phyloP scores from a whole-genome alignment of 2,888 invertebrate species.

The Lasioglossum marginatum region DNA sequence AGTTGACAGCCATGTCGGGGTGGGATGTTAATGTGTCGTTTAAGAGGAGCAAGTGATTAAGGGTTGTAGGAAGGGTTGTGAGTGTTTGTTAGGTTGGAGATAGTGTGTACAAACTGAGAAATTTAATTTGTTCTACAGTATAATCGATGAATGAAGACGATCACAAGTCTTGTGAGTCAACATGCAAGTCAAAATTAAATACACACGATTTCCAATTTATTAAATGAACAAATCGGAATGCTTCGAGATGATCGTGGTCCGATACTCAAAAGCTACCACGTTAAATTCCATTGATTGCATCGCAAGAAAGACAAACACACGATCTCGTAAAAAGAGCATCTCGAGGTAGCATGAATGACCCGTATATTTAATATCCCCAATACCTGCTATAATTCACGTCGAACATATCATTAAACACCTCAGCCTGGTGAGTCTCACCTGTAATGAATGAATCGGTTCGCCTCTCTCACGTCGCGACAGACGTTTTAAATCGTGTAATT shows the following conservation, averaged over 20 bases:
- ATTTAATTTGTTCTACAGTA: background rate
- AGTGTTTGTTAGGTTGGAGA: background rate
- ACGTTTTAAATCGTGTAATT: background rate
- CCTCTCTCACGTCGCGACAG: background rate
- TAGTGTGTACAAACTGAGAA: background rate
- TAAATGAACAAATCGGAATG: background rate
- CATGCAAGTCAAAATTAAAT: background rate
- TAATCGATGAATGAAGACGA: background rate
- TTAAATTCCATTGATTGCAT: background rate
- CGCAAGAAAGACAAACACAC: background rate
- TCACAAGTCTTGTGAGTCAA: background rate
- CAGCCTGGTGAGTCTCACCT: background rate
- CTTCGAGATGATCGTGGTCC: background rate
- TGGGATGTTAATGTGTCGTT: background rate
- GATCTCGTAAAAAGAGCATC: background rate
- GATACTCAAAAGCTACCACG: background rate
- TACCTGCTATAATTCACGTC: background rate
- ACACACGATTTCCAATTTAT: background rate
- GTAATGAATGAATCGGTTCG: background rate
- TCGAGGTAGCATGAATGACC: background rate
- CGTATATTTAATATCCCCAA: background rate
- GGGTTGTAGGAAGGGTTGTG: background rate
- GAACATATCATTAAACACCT: conserved; percentile 4
- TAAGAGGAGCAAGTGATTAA: background rate
- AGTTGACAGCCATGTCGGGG: background rate